These are phyloP conservation scores for Scelioninae gen. 1 DNA, from an alignment of 2,888 invertebrate genomes.

Conservation along the genomic window DNA sequence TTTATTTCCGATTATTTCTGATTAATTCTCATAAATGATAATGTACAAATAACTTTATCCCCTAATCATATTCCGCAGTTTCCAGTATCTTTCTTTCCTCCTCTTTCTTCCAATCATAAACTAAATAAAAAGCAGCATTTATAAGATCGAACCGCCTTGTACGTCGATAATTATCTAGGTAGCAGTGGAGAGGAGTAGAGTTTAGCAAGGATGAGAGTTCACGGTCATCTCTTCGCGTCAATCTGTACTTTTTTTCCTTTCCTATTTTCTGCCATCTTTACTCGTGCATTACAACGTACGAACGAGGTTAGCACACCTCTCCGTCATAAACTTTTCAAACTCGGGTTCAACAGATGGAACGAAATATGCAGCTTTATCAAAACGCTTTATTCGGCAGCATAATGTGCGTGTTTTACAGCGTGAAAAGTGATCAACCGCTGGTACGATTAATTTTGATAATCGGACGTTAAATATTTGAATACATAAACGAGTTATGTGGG, in stretches of 20 bases:
- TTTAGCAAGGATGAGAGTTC: conserved; percentile 66
- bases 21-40: too few relatives aligned
- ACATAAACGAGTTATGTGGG: conserved; percentile 19
- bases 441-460: conserved; percentile 13
- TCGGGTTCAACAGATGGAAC: too few relatives aligned
- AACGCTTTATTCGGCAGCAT: conserved; percentile 36
- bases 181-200: conserved; percentile 57
- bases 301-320: too few relatives aligned
- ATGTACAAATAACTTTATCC: too few relatives aligned
- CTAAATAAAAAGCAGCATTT: conserved; percentile 14
- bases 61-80: too few relatives aligned
- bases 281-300: conserved; percentile 45
- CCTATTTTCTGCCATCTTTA: conserved; percentile 52
- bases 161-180: conserved; percentile 51
- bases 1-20: too few relatives aligned
- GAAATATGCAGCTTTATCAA: conserved; percentile 14
- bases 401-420: conserved; percentile 23
- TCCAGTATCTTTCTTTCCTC: too few relatives aligned
- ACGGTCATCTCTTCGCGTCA: conserved; percentile 61
- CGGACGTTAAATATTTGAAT: conserved; percentile 29
- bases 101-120: neutral
- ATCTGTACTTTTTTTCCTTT: conserved; percentile 57
- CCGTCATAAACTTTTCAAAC: too few relatives aligned
- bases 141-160: conserved; percentile 45
- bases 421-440: conserved; percentile 18